Percentiles rank a stretch among this genome's conserved stretches.
These are phyloP conservation scores for Lasioglossum vierecki DNA, from an alignment of 2,888 invertebrate species.

Conservation along the genomic window DNA sequence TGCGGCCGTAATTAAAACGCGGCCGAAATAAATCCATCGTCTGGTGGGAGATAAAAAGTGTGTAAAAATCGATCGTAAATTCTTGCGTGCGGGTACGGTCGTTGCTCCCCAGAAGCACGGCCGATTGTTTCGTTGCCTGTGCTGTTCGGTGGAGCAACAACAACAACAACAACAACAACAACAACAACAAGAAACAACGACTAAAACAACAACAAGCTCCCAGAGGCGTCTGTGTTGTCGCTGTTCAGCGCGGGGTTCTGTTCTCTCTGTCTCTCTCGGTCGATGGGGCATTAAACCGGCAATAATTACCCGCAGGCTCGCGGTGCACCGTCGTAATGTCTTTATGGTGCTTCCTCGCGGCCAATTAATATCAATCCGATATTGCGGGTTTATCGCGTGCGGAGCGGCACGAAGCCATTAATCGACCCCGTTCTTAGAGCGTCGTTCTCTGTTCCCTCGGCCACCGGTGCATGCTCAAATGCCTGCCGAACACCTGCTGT, in stretches of 20 bases:
- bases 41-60: conserved; percentile 47
- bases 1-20: conserved; percentile 23
- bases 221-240: conserved; percentile 25
- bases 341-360: conserved; percentile 70
- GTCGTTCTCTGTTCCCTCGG: conserved; percentile 14
- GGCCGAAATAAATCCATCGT: background rate
- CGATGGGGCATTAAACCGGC: conserved; percentile 72
- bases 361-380: conserved; percentile 77
- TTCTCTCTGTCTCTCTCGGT: conserved; percentile 34
- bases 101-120: background rate
- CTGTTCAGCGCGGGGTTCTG: conserved; percentile 55
- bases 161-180: conserved; percentile 38
- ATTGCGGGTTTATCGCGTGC: conserved; percentile 68
- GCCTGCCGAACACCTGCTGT: conserved; percentile 13
- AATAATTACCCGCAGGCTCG: conserved; percentile 69
- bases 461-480: conserved; percentile 19
- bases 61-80: conserved; percentile 61
- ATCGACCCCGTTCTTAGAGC: conserved; percentile 53
- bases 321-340: conserved; percentile 68
- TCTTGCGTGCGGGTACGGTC: background rate
- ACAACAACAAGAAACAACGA: background rate
- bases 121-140: background rate
- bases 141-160: background rate
- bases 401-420: conserved; percentile 54
- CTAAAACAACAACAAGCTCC: conserved; percentile 42